Evolutionary conservation across 2,797 vertebrate species (phyloP).

Genomic region (Carapus acus): DNA sequence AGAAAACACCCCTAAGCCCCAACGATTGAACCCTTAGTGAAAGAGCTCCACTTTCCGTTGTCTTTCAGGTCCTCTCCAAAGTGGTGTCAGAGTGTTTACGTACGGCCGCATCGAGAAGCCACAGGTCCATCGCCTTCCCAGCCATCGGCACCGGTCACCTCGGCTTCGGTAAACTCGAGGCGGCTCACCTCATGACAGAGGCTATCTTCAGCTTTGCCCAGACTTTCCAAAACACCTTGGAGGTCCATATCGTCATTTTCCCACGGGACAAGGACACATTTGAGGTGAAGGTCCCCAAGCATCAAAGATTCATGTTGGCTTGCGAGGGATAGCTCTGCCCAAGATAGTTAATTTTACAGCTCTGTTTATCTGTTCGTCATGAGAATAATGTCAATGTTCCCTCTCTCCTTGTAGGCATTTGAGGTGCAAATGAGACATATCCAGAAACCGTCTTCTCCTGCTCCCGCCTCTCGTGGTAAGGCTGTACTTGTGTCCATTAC

Average conservation of each 20-base stretch:
- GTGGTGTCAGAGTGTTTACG: slow-evolving; percentile 53
- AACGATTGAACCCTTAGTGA: too few species aligned
- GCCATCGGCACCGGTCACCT: slow-evolving; percentile 66
- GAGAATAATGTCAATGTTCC: too few species aligned
- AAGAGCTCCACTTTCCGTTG: too few species aligned
- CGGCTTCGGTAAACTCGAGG: slow-evolving; percentile 1
- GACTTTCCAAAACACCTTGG: accelerated
- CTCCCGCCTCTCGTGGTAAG: slow-evolving; percentile 20
- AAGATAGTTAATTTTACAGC: too few species aligned
- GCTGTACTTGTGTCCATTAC: too few species aligned
- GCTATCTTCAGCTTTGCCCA: slow-evolving; percentile 60
- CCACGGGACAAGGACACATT: slow-evolving; percentile 37
- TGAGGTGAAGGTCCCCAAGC: slow-evolving; percentile 55
- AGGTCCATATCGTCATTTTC: slow-evolving; percentile 73
- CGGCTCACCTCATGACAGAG: slow-evolving; percentile 62
- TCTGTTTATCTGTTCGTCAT: too few species aligned
- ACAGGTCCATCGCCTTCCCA: slow-evolving; percentile 77
- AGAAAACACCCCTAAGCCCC: too few species aligned
- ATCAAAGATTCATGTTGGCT: too few species aligned
- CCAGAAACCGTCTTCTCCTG: accelerated
- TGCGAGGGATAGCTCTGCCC: too few species aligned
- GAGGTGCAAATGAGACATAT: slow-evolving; percentile 7
- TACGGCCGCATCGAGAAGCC: accelerated
- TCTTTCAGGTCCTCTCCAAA: slow-evolving; percentile 55
- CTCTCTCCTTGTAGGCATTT: slow-evolving; percentile 57